Base-by-base conservation (phyloP, 2,797 vertebrate species). In the Rhinatrema bivittatum region DNA sequence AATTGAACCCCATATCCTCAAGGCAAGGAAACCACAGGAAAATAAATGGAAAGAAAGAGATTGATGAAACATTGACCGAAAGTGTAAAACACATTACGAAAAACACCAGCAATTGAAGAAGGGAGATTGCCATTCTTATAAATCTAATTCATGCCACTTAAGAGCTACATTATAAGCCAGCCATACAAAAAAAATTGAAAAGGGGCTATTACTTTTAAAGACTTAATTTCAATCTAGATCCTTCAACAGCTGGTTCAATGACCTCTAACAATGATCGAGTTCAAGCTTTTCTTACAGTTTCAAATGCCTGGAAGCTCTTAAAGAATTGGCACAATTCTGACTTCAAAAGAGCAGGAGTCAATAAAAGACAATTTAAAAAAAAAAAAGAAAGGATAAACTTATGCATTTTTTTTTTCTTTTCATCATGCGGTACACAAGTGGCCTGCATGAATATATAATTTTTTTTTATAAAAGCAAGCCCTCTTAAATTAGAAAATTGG, bases 121-220 rank as follows among this genome's bases (percentile, higher is more conserved):
- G n/a, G n/a, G 31, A 44, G 63, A 60, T 14, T 42, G 24, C 25
- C 46, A 10, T 46, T 56, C 43, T 53, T 58, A 18, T 36, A 62
- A 63, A 67, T 56, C 54, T 60, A 50, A 70, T 55, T 59, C 7
- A 50, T 48, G 53, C 32, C 3, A 32, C 46, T 62, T 62, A 53
- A 46, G 32, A 56, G 27, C 25, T 58, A 48, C 7, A 7, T 62
- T 65, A 51, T 47, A 41, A 59, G 41, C 19, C 35, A 40, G 17
- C 60, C 60, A 57, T 39, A 48, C 28, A 42, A 56, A 56, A 46
- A 48, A 58, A 65, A 43, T 36, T 59, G 54, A 50, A 56, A 62
- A 50, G 16, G 24, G 42, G 20, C 45, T 65, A 40, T 40, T 47
- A 47, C 37, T 49, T 70, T 59, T 25, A 60, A 59, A 46, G 54